phyloP scores from a whole-genome alignment of 2,797 vertebrate species.

The Hydrophis major region DNA sequence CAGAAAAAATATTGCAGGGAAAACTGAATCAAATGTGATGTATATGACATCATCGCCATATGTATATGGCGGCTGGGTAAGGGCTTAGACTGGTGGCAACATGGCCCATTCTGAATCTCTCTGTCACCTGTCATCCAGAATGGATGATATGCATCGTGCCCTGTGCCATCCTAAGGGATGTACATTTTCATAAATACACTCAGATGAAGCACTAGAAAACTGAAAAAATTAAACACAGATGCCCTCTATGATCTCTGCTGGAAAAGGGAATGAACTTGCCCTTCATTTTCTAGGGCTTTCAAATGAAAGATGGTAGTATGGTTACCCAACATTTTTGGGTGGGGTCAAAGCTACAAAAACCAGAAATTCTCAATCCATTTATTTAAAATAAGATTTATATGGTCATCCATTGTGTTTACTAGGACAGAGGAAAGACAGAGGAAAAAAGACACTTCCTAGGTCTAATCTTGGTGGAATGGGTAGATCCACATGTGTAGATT shows the following conservation, averaged over 20 bases:
- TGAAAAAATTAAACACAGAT: not conserved
- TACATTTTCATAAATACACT: not conserved
- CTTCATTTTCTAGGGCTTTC: not conserved
- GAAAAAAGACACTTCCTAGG: not conserved
- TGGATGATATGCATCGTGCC: not conserved
- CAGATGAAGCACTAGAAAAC: not conserved
- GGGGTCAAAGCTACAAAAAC: not conserved
- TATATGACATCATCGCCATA: not conserved
- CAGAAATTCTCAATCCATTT: not conserved
- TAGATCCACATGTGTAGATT: not conserved
- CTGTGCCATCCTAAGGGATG: not conserved
- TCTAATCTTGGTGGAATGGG: not conserved
- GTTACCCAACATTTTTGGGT: not conserved
- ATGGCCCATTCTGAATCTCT: not conserved
- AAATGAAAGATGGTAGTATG: not conserved
- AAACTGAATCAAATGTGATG: not conserved
- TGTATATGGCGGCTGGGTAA: not conserved
- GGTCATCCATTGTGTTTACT: not conserved
- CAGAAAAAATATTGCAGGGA: not conserved
- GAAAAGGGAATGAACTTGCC: not conserved
- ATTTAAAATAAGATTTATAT: not conserved
- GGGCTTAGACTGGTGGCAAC: not conserved
- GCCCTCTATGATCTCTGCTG: not conserved
- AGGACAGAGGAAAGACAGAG: not conserved
- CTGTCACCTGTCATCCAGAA: not conserved